phyloP scores from a whole-genome alignment of 2,888 invertebrate species.

The Entomobrya proxima region DNA sequence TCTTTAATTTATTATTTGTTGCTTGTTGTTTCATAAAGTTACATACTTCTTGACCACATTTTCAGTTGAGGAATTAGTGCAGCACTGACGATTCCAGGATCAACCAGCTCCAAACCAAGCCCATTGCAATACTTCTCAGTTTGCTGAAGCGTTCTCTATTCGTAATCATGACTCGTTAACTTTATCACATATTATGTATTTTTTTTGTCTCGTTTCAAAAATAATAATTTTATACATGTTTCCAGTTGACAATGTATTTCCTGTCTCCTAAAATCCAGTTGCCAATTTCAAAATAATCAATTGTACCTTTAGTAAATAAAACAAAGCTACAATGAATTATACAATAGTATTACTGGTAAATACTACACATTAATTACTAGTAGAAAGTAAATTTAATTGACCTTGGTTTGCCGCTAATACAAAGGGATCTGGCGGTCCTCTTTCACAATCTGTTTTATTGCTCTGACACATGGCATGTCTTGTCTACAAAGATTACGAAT shows the following conservation, averaged over 20 bases:
- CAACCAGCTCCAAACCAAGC: not conserved
- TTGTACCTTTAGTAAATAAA: not conserved
- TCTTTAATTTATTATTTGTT: too few relatives aligned
- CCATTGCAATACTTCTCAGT: constrained; percentile 25
- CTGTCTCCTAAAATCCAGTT: constrained; percentile 48
- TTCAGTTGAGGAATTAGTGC: constrained; percentile 33
- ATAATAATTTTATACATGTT: not conserved
- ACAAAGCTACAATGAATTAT: too few relatives aligned
- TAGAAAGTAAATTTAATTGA: too few relatives aligned
- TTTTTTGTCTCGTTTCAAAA: not conserved
- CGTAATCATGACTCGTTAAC: not conserved
- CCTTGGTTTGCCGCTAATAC: not conserved
- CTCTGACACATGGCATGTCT: constrained; percentile 41
- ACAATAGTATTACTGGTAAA: not conserved
- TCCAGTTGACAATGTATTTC: constrained; percentile 47
- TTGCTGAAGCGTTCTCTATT: not conserved
- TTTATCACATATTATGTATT: not conserved
- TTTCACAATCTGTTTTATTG: not conserved
- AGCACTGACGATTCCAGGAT: not conserved
- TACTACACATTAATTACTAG: not conserved
- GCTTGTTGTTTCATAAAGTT: not conserved
- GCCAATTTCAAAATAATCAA: constrained; percentile 37
- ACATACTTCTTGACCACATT: constrained; percentile 51
- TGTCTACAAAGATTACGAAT: not conserved
- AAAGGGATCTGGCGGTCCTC: not conserved